These are phyloP conservation scores for Progne subis DNA, from an alignment of 2,113 vertebrate genomes.

Conservation along the genomic window DNA sequence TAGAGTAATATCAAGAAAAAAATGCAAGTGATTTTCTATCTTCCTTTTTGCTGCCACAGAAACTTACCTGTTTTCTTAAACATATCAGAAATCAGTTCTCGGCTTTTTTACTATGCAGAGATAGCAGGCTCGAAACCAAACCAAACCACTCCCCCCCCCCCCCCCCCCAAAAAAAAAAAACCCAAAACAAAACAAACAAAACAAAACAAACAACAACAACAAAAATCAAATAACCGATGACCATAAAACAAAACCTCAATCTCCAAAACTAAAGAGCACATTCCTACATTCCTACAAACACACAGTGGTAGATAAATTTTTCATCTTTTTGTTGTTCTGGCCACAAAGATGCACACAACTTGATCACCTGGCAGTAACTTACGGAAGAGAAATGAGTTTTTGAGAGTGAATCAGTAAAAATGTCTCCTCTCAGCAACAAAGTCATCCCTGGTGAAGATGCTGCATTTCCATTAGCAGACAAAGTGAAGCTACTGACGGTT, in stretches of 20 bases:
- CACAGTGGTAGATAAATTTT: not conserved
- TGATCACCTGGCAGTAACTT: not conserved
- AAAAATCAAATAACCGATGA: not conserved
- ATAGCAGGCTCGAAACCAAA: not conserved
- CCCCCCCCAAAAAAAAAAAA: accelerated
- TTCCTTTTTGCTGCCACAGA: not conserved
- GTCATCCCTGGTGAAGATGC: not conserved
- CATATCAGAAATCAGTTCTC: not conserved
- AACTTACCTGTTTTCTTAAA: not conserved
- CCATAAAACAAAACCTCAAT: not conserved
- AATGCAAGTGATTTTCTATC: not conserved
- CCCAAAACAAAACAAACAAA: not conserved
- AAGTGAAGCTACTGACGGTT: not conserved
- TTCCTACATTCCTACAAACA: not conserved
- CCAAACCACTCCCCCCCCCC: not conserved
- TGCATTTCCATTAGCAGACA: not conserved
- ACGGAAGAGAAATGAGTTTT: not conserved
- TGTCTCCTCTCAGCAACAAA: not conserved
- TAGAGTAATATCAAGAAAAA: not conserved
- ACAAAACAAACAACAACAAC: not conserved
- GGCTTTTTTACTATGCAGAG: not conserved
- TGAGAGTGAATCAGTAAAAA: not conserved
- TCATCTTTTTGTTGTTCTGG: not conserved
- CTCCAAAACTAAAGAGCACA: not conserved
- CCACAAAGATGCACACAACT: not conserved